These are phyloP conservation scores for Anseranas semipalmata DNA, from an alignment of 2,113 vertebrate species.

Conservation along the genomic window DNA sequence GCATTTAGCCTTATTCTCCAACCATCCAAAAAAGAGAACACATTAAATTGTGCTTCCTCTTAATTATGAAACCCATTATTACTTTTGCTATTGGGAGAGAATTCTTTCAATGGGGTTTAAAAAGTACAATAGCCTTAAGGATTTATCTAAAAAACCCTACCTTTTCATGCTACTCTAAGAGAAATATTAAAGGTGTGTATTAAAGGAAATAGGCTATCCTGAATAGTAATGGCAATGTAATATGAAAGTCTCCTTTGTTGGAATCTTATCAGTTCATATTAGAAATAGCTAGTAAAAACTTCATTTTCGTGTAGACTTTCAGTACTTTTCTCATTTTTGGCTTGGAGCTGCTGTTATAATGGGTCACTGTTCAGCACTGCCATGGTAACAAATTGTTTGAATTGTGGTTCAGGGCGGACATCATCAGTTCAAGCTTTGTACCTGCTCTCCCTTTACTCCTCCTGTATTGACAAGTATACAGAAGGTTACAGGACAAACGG, in stretches of 20 bases:
- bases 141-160: background rate
- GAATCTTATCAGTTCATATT: background rate
- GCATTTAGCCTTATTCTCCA: background rate
- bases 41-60: background rate
- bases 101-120: background rate
- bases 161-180: background rate
- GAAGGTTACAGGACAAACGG: background rate
- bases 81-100: background rate
- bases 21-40: background rate
- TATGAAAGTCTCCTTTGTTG: background rate
- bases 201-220: background rate
- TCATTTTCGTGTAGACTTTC: background rate
- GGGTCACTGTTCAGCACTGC: background rate
- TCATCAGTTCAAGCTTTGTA: background rate
- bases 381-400: background rate
- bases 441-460: background rate
- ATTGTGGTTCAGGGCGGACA: background rate
- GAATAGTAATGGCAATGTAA: background rate
- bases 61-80: background rate
- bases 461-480: background rate
- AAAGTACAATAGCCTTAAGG: background rate
- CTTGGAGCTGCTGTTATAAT: background rate
- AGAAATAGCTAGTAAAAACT: background rate
- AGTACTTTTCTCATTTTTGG: background rate
- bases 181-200: background rate